phyloP scores from a whole-genome alignment of 2,888 invertebrate species.

The Agriopis leucophaearia region DNA sequence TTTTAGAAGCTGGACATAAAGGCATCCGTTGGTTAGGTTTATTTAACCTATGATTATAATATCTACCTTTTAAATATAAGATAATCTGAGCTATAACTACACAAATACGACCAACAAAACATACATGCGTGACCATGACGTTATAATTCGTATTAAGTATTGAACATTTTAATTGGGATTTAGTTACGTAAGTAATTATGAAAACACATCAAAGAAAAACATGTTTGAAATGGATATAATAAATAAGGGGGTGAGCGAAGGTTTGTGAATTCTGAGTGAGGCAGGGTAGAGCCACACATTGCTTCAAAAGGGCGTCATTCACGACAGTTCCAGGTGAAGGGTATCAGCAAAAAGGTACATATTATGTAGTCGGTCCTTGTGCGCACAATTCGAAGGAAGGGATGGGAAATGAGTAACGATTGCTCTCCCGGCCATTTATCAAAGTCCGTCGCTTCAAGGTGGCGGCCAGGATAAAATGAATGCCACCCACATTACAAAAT shows the following conservation, averaged over 20 bases:
- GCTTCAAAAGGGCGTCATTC: conserved; percentile 60
- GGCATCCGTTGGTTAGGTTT: neutral
- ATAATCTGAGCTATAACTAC: conserved; percentile 31
- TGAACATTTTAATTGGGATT: conserved; percentile 24
- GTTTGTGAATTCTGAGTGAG: conserved; percentile 46
- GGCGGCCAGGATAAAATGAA: conserved; percentile 66
- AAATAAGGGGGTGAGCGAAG: conserved; percentile 41
- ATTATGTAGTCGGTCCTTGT: conserved; percentile 59
- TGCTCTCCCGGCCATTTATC: conserved; percentile 79
- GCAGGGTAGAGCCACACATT: conserved; percentile 41
- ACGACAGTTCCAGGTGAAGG: conserved; percentile 56
- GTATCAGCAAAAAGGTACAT: conserved; percentile 67
- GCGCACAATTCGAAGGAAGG: conserved; percentile 65
- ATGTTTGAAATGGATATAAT: conserved; percentile 11
- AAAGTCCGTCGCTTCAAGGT: conserved; percentile 73
- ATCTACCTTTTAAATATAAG: conserved; percentile 18
- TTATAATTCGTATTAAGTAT: conserved; percentile 14
- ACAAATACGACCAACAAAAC: conserved; percentile 43
- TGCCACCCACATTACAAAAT: conserved; percentile 58
- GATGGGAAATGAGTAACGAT: conserved; percentile 81
- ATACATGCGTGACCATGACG: conserved; percentile 41
- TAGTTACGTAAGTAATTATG: conserved; percentile 26
- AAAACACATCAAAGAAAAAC: conserved; percentile 31
- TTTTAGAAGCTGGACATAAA: conserved; percentile 8
- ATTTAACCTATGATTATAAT: conserved; percentile 8